These are phyloP conservation scores for Chironomus tepperi DNA, from an alignment of 1,140 invertebrate species.

Conservation along the genomic window DNA sequence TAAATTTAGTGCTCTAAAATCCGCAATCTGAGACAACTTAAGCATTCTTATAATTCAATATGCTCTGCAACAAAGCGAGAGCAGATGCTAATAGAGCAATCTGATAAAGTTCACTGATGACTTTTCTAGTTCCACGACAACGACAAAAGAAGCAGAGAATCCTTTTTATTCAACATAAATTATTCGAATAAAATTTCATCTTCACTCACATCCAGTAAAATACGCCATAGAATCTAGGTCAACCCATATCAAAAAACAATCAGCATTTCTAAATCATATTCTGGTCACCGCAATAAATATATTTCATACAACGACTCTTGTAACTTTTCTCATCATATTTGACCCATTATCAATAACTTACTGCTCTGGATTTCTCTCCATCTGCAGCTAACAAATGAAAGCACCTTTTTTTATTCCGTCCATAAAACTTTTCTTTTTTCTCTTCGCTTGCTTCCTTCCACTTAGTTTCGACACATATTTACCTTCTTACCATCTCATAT, in stretches of 20 bases:
- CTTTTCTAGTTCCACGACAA: too few relatives aligned
- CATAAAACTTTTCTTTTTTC: not conserved
- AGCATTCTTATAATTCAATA: too few relatives aligned
- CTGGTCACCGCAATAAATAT: conserved; percentile 12
- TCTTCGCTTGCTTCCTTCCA: not conserved
- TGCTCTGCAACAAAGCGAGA: too few relatives aligned
- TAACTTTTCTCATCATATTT: not conserved
- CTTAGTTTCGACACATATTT: too few relatives aligned
- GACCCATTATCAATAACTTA: conserved; percentile 4
- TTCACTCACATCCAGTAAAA: too few relatives aligned
- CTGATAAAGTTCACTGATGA: too few relatives aligned
- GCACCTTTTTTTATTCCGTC: not conserved
- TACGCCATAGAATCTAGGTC: not conserved
- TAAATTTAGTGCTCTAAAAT: too few relatives aligned
- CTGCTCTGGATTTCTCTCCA: not conserved
- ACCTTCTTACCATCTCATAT: not conserved
- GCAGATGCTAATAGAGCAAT: too few relatives aligned
- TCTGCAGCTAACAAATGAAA: not conserved
- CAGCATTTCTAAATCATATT: not conserved
- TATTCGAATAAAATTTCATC: too few relatives aligned
- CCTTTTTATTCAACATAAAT: too few relatives aligned
- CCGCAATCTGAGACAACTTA: too few relatives aligned
- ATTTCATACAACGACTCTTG: not conserved
- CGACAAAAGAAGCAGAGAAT: too few relatives aligned
- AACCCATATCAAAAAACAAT: conserved; percentile 11